Evolutionary conservation across 2,113 vertebrate genomes (phyloP).

Genomic region (Panthera tigris): DNA sequence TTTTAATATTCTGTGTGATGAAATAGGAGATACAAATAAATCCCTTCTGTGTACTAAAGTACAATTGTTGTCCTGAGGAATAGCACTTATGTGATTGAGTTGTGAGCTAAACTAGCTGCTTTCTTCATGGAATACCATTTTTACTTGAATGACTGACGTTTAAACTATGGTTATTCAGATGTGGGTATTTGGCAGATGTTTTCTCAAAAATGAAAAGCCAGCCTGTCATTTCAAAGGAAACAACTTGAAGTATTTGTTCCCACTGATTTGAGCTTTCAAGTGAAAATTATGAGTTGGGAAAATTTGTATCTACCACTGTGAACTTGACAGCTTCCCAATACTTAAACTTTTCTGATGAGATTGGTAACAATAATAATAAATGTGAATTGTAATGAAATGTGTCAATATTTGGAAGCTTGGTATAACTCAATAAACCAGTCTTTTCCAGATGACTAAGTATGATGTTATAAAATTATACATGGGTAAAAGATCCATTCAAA

Average conservation of each 20-base stretch:
- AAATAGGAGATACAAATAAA: slow-evolving; percentile 43
- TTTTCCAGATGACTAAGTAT: slow-evolving; percentile 23
- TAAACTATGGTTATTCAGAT: slow-evolving; percentile 14
- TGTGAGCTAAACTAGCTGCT: neutral
- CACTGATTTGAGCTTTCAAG: neutral
- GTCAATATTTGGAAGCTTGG: neutral
- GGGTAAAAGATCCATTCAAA: neutral
- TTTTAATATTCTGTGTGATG: slow-evolving; percentile 14
- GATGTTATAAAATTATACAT: slow-evolving; percentile 8
- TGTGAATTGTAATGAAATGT: slow-evolving; percentile 23
- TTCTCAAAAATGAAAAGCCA: slow-evolving; percentile 21
- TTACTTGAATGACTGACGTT: slow-evolving; percentile 23
- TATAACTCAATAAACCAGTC: neutral
- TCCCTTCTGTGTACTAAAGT: neutral
- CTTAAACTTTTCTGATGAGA: slow-evolving; percentile 15
- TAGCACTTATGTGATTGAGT: neutral
- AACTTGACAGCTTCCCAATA: neutral
- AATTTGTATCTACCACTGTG: slow-evolving; percentile 19
- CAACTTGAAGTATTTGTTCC: neutral
- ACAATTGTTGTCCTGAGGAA: neutral
- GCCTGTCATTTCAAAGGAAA: slow-evolving; percentile 25
- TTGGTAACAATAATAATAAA: neutral
- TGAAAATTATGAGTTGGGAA: slow-evolving; percentile 31
- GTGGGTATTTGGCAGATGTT: slow-evolving; percentile 34
- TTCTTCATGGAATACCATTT: neutral